A percentile compares a stretch with the other conserved stretches of the same genome.
These are phyloP conservation scores for Lasioglossum lativentre DNA, from an alignment of 2,888 invertebrate genomes.

Conservation along the genomic window DNA sequence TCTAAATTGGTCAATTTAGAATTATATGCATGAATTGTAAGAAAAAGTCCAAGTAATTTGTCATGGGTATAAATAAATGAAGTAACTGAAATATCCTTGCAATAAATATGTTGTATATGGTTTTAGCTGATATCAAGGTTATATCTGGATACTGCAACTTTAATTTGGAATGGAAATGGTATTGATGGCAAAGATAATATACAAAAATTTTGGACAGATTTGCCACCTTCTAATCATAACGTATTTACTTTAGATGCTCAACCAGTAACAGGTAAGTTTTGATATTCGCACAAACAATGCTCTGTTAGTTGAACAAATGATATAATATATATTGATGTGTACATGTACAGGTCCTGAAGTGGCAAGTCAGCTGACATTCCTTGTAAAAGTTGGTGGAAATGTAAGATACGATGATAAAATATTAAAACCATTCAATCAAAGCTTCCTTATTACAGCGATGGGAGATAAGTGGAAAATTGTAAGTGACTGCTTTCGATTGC, in stretches of 20 bases:
- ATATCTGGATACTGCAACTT: conserved; percentile 93
- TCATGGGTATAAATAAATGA: background rate
- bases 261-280: conserved; percentile 88
- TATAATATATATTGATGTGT: background rate
- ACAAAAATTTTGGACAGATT: conserved; percentile 93
- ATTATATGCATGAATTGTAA: background rate
- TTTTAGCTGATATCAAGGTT: conserved; percentile 90
- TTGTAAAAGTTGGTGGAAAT: conserved; percentile 93
- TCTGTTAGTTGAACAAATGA: background rate
- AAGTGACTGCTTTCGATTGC: conserved; percentile 94
- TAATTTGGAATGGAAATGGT: conserved; percentile 97
- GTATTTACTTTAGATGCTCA: conserved; percentile 94
- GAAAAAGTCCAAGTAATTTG: background rate
- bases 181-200: conserved; percentile 92
- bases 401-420: conserved; percentile 89
- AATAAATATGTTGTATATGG: conserved; percentile 3
- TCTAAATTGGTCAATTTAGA: background rate
- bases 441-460: conserved; percentile 94
- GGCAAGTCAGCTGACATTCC: conserved; percentile 91
- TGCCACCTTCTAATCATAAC: conserved; percentile 93
- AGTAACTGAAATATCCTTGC: background rate
- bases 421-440: conserved; percentile 92
- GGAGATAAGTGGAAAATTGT: conserved; percentile 98
- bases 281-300: background rate
- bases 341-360: conserved; percentile 88